Conservation (phyloP, 1,140 invertebrate species). For the Aphidius gifuensis region DNA sequence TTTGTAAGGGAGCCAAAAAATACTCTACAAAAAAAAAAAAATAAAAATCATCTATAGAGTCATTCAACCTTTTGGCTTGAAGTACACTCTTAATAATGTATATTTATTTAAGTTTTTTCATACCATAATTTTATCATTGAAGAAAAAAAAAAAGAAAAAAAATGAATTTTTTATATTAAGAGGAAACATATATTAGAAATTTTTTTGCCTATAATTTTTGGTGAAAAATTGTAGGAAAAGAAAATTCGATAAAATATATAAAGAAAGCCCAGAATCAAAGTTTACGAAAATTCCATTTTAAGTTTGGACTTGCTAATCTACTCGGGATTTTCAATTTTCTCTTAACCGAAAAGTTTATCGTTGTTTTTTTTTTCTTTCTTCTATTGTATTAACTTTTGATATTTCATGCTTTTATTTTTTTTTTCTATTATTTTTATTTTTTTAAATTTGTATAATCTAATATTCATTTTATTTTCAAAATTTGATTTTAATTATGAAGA, state of each 20-base stretch:
- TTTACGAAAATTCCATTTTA: constrained; percentile 7
- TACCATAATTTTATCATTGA: background rate
- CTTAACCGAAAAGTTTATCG: background rate
- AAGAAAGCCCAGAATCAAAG: constrained; percentile 1
- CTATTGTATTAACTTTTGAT: too few relatives aligned
- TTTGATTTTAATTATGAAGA: too few relatives aligned
- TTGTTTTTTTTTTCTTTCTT: too few relatives aligned
- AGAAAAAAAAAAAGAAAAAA: background rate
- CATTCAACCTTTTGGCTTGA: too few relatives aligned
- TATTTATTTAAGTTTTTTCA: too few relatives aligned
- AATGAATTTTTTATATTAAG: background rate
- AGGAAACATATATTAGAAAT: too few relatives aligned
- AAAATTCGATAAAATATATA: constrained; percentile 4
- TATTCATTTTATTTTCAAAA: background rate
- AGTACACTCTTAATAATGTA: too few relatives aligned
- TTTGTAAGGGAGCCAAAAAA: too few relatives aligned
- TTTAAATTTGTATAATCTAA: too few relatives aligned
- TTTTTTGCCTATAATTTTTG: too few relatives aligned
- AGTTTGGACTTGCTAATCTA: constrained; percentile 5
- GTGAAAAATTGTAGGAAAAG: background rate
- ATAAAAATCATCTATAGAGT: too few relatives aligned
- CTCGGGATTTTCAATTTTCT: constrained; percentile 4
- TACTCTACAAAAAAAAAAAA: background rate
- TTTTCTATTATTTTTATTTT: too few relatives aligned
- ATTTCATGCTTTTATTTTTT: background rate